phyloP scores from a whole-genome alignment of 2,888 invertebrate species.

The Yponomeuta sedellus region DNA sequence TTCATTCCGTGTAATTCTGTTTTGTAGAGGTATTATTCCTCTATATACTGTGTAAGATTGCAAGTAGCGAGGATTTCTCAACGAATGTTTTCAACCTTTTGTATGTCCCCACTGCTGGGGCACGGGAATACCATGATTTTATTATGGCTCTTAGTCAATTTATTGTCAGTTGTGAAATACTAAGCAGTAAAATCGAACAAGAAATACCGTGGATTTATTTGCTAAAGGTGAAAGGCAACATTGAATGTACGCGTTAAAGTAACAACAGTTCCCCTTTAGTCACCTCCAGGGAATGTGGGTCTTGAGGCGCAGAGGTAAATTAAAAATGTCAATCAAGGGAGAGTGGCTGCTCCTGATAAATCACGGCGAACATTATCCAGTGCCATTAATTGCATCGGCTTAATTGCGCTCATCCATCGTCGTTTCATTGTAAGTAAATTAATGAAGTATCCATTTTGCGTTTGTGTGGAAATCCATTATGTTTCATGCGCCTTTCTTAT shows the following conservation, averaged over 20 bases:
- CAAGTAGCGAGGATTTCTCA: no score
- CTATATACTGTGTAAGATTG: no score
- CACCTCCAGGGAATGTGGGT: conserved; percentile 23
- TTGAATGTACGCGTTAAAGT: not conserved
- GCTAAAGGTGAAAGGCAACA: not conserved
- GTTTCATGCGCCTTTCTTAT: not conserved
- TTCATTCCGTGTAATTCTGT: conserved; percentile 15
- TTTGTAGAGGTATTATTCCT: not conserved
- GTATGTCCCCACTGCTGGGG: no score
- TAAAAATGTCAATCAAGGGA: conserved; percentile 68
- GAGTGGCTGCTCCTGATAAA: conserved; percentile 61
- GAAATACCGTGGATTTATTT: not conserved
- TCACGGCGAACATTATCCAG: conserved; percentile 57
- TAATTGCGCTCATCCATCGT: conserved; percentile 61
- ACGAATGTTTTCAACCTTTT: no score
- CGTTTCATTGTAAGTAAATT: conserved; percentile 51
- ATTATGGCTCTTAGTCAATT: no score
- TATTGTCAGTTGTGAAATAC: not conserved
- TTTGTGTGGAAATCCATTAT: conserved; percentile 19
- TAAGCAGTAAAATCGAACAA: not conserved
- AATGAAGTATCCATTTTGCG: conserved; percentile 23
- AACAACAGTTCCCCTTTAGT: conserved; percentile 17
- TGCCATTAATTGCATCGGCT: conserved; percentile 63
- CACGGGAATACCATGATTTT: no score
- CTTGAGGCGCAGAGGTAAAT: conserved; percentile 35